Evolutionary conservation across 2,797 vertebrate genomes (phyloP).

Genomic region (Coregonus sp.): DNA sequence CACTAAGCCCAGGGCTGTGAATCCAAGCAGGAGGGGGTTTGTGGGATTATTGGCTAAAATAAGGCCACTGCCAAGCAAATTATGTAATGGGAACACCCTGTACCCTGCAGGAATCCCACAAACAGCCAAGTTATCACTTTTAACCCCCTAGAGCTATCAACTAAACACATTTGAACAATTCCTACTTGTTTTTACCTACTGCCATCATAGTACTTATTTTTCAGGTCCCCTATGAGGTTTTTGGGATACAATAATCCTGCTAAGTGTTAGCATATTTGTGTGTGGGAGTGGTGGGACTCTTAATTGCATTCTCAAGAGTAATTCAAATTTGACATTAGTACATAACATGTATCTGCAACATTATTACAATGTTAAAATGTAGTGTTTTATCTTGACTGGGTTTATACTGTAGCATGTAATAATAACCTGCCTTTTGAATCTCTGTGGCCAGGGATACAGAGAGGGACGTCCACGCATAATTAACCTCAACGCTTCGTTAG

Average conservation of each 20-base stretch:
- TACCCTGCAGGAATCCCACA: slow-evolving; percentile 30
- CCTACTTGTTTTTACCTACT: neutral
- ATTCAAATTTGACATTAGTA: neutral
- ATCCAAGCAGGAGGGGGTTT: neutral
- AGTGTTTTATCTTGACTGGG: neutral
- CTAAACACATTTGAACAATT: neutral
- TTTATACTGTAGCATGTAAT: neutral
- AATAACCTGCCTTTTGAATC: neutral
- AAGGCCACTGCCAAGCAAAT: slow-evolving; percentile 37
- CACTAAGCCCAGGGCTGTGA: neutral
- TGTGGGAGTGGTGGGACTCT: neutral
- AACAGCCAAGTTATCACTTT: slow-evolving; percentile 17
- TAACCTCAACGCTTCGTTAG: neutral
- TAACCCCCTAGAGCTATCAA: neutral
- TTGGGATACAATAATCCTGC: neutral
- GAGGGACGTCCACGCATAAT: neutral
- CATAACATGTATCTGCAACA: neutral
- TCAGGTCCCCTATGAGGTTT: neutral
- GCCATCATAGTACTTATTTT: neutral
- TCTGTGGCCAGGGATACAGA: neutral
- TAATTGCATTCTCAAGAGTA: neutral
- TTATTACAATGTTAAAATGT: neutral
- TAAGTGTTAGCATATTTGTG: neutral
- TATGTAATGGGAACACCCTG: slow-evolving; percentile 46
- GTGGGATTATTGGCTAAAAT: slow-evolving; percentile 6